Evolutionary conservation across 2,888 invertebrate genomes (phyloP), one percentile per base, ranked within the genome.

Genomic region (Lasioglossum zephyrum): DNA sequence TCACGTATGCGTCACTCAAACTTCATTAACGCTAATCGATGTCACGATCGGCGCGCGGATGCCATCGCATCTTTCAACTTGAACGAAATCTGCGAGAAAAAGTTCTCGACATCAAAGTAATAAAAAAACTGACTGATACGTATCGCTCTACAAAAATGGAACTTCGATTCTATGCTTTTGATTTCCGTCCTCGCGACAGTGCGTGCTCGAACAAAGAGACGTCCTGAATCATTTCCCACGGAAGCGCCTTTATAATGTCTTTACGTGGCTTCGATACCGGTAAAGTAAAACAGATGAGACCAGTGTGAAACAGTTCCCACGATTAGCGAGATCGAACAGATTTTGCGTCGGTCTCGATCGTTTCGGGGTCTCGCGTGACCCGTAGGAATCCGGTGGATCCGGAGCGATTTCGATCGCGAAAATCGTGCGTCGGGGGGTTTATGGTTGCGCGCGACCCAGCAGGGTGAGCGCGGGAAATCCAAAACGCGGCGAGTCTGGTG

Each of bases 21-120:
- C 49, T 77, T 77, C 77, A 70, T 77, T 70, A 77, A 53, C 49
- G 77, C 49, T 77, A 77, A 69, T 77, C 77, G 77, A 77, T 39
- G 69, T 26, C 18, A 31, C 18, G 69, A 70, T 69, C 31, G 49
- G 3, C 49, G 77, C 77, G 26, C n/a, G 16, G 31, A 63, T 5
- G 16, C 16, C 6, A 63, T 31, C 31, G 63, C 6, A 63, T 31
- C 31, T 63, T 63, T 16, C 2, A 6, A 31, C 63, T 63, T 16
- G 63, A 31, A 31, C 63, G 63, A 31, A 26, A 53, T 53, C 8
- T 6, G 60, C 60, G 16, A 16, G 26, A 13, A 31, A 31, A 63
- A 31, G 26, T 63, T 53, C 9, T 53, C 6, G 0, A n/a, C 6
- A n/a, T 4, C 22, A 22, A 53, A 57, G n/a, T 22, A 57, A n/a